Evolutionary conservation across 2,888 invertebrate genomes (phyloP), one percentile per base, ranked within the genome.

Genomic region (Drosophila anceps): DNA sequence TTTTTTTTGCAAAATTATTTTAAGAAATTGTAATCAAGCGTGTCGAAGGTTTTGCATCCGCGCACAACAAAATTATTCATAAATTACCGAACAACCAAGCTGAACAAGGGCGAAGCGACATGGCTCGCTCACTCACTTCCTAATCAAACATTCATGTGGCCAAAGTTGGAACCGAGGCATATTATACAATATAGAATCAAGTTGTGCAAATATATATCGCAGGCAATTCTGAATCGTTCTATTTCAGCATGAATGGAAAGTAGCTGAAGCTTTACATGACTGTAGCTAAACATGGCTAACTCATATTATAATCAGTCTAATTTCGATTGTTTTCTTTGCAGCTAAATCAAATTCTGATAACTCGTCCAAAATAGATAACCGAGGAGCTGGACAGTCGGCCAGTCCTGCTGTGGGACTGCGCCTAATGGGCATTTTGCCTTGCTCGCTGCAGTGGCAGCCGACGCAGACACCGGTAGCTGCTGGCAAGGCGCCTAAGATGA

Each of bases 401-500:
- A 90, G 91, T 90, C 90, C 92, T 65, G 79, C 90, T 73, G 82
- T 85, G 88, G 92, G 92, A 84, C 91, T 93, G 77, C 90, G 92
- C 89, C 88, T 92, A 44, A 89, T 93, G 81, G 92, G 91, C 77
- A 81, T 92, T 67, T 72, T 92, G 82, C 92, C 93, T 39, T 92
- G 92, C 76, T 86, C 92, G 24, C 72, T 92, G 68, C 92, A 91
- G 77, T 93, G 93, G 82, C 92, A 83, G 82, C 79, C 77, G 35
- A 2, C 69, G 24, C 66, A 59, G n/a, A 6, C 58, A 12, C 10
- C 48, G 9, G 43, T 66, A 15, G 44, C 58, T 50, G 57, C 55
- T 4, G 76, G 91, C 31, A 92, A 93, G 80, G 90, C 91, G 57
- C 84, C 91, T 35, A 92, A 91, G 69, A 73, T 75, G 66, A 88